Evolutionary conservation across 2,113 vertebrate species (phyloP).

Genomic region (Felis chaus): DNA sequence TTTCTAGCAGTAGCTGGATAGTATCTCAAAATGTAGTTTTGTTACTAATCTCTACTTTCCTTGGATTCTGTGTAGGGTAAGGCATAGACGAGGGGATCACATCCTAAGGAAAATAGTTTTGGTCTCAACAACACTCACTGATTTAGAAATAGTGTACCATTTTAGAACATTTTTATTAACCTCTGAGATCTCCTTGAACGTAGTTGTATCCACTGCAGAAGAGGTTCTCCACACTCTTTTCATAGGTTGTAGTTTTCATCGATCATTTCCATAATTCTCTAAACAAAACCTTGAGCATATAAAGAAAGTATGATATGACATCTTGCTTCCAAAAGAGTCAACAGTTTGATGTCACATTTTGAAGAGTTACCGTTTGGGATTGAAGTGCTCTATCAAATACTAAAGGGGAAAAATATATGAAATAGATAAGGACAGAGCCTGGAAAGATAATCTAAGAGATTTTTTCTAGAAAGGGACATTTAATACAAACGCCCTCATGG

Average conservation of each 20-base stretch:
- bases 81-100: neutral
- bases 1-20: neutral
- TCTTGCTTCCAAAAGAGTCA: neutral
- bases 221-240: neutral
- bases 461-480: neutral
- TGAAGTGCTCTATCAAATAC: neutral
- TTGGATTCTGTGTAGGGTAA: neutral
- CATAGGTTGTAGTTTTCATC: neutral
- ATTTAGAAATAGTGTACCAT: neutral
- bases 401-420: neutral
- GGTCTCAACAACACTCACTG: neutral
- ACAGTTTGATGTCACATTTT: neutral
- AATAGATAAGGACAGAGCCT: neutral
- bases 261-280: neutral
- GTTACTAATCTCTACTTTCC: neutral
- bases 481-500: neutral
- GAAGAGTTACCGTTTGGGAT: neutral
- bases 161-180: neutral
- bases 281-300: neutral
- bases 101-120: neutral
- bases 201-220: neutral
- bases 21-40: neutral
- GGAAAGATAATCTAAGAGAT: neutral
- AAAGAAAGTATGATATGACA: neutral
- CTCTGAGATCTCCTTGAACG: neutral